Evolutionary conservation across 2,797 vertebrate genomes (phyloP).

Genomic region (Myotis planiceps): DNA sequence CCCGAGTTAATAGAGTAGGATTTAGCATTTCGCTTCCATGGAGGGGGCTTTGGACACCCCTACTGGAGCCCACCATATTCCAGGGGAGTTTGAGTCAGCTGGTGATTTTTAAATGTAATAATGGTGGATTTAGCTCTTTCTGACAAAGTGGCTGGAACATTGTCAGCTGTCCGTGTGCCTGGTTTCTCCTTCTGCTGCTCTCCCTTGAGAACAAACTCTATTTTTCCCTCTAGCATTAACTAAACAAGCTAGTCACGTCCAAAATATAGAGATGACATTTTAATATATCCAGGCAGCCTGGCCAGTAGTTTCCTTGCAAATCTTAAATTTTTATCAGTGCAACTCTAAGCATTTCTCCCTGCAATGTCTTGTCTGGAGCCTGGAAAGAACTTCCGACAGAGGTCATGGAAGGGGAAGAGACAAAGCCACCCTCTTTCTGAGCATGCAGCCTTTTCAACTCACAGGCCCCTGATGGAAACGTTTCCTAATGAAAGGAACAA

Average conservation of each 20-base stretch:
- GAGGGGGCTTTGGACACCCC: neutral
- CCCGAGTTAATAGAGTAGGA: neutral
- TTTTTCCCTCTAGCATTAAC: neutral
- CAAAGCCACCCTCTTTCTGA: constrained; percentile 35
- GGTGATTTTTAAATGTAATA: neutral
- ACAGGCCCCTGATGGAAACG: neutral
- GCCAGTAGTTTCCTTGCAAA: neutral
- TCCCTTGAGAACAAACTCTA: constrained; percentile 49
- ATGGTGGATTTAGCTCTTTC: neutral
- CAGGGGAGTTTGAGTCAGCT: neutral
- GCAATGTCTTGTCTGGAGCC: neutral
- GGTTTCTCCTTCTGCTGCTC: constrained; percentile 26
- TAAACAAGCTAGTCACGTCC: constrained; percentile 34
- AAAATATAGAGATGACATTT: constrained; percentile 67
- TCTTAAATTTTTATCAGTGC: neutral
- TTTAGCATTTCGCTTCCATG: neutral
- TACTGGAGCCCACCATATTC: neutral
- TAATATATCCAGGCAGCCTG: constrained; percentile 13
- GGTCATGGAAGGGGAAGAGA: neutral
- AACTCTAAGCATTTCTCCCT: neutral
- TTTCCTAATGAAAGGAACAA: constrained; percentile 60
- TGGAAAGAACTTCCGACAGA: neutral
- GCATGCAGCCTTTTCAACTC: neutral
- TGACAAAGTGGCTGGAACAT: neutral
- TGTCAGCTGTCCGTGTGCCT: neutral